A percentile compares a stretch with the other conserved stretches of the same genome.
Evolutionary conservation across 2,797 vertebrate species (phyloP).

Genomic region (Pachyuromys duprasi): DNA sequence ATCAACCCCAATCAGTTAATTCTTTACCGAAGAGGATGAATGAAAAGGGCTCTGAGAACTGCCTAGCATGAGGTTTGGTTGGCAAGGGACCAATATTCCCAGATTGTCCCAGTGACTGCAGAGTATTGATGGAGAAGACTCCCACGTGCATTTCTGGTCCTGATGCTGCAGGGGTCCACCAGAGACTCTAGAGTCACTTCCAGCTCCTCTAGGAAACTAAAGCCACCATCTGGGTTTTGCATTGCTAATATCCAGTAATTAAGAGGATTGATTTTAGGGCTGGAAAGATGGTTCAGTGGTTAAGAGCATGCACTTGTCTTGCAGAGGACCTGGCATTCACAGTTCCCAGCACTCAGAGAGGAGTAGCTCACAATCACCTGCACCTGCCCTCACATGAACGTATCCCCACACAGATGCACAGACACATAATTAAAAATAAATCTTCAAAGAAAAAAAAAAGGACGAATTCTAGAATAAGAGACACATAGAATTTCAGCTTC

Average conservation of each 20-base stretch:
- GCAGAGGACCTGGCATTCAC: not conserved
- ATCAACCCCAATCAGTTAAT: constrained; percentile 85
- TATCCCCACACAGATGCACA: not conserved
- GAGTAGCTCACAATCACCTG: too few species aligned
- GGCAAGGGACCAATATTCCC: constrained; percentile 44
- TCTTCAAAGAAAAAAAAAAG: not conserved
- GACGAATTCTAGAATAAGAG: constrained; percentile 8
- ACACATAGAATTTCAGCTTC: not conserved
- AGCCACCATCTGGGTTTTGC: not conserved
- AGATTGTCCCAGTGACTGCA: not conserved
- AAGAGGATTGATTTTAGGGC: not conserved
- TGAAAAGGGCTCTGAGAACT: constrained; percentile 52
- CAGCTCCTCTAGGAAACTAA: not conserved
- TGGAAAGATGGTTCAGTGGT: not conserved
- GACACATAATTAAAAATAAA: not conserved
- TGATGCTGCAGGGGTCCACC: not conserved
- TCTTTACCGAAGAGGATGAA: constrained; percentile 82
- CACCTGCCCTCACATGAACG: not conserved
- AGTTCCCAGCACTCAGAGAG: not conserved
- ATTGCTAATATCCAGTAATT: not conserved
- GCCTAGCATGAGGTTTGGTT: constrained; percentile 9
- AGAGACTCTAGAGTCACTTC: not conserved
- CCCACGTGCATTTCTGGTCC: not conserved
- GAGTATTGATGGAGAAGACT: not conserved
- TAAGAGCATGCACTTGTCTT: not conserved